phyloP scores from a whole-genome alignment of 2,113 vertebrate genomes.

The Danionella cerebrum region DNA sequence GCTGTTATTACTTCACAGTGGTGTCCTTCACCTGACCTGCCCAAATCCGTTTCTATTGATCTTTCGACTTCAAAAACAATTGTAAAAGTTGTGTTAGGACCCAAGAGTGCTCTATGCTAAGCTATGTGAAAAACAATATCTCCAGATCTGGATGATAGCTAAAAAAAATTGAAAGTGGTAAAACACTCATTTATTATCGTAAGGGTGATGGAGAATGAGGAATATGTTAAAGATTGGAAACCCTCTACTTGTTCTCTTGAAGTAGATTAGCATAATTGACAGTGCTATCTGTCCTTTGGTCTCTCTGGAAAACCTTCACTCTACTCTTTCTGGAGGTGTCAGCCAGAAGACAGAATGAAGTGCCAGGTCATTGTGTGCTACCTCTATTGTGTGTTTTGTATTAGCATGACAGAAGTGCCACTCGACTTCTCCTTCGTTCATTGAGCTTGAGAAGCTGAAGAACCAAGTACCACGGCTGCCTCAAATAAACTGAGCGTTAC shows the following conservation, averaged over 20 bases:
- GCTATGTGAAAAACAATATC: too few relatives aligned
- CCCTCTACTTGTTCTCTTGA: slow-evolving; percentile 48
- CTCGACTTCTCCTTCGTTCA: slow-evolving; percentile 90
- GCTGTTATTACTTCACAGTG: neutral
- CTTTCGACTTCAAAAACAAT: neutral
- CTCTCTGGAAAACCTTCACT: neutral
- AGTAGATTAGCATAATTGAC: neutral
- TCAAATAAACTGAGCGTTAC: slow-evolving; percentile 62
- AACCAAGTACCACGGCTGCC: slow-evolving; percentile 68
- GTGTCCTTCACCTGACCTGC: neutral
- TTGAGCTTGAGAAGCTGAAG: slow-evolving; percentile 79
- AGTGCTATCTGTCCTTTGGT: neutral
- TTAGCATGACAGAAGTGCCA: slow-evolving; percentile 95
- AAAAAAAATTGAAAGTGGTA: too few relatives aligned
- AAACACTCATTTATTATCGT: too few relatives aligned
- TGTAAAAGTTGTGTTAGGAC: neutral
- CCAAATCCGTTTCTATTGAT: too few relatives aligned
- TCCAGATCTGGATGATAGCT: too few relatives aligned
- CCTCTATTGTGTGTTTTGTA: slow-evolving; percentile 82
- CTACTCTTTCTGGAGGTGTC: slow-evolving; percentile 11
- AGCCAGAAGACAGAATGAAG: slow-evolving; percentile 72
- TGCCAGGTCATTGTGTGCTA: slow-evolving; percentile 80
- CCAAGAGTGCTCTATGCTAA: too few relatives aligned
- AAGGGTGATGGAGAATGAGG: too few relatives aligned
- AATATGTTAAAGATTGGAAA: neutral